Evolutionary conservation across 2,113 vertebrate genomes (phyloP), one percentile per base, ranked within the genome.

Genomic region (Colistium nudipinnis): DNA sequence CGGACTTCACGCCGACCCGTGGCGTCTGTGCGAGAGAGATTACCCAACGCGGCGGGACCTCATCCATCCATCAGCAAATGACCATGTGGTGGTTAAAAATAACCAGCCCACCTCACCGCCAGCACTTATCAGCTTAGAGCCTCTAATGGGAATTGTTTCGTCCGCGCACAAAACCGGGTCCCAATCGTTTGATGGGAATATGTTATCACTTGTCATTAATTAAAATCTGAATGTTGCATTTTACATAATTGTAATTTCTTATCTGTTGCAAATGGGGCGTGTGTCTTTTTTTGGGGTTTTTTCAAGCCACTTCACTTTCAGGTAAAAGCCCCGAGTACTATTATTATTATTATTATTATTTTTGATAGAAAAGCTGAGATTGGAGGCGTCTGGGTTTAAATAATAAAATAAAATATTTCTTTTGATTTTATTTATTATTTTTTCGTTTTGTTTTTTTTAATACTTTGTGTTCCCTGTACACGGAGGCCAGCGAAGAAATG

Each of bases 61-160:
- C 31, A 54, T 54, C 30, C 12, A 13, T 22, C 70, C 83, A 88
- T 90, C 83, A 86, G 82, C 84, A 83, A 89, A 91, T 90, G 82
- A 78, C 4, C 4, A 48, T 52, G 47, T n/a, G 66, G 63, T 70
- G 4, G 9, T 86, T 85, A 88, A 83, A 90, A 91, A 89, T 79
- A 87, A 45, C 62, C 72, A 69, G 74, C 70, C 62, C 72, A 69
- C 76, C 70, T 74, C 69, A 48, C 17, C 10, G 61, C 35, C 78
- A 80, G 76, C 67, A 83, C 77, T 86, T 80, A 81, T 86, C 87
- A 85, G 83, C 88, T 89, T 88, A 87, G 69, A 57, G 63, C 63
- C 61, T 38, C 80, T 90, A 90, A 92, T 88, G 89, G 74, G 62
- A 87, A 90, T 84, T 88, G 83, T 88, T 89, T 88, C 72, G 84